Percentiles rank a stretch among this genome's conserved stretches.
Evolutionary conservation across 2,888 invertebrate species (phyloP).

Genomic region (Ephialtes manifestator): DNA sequence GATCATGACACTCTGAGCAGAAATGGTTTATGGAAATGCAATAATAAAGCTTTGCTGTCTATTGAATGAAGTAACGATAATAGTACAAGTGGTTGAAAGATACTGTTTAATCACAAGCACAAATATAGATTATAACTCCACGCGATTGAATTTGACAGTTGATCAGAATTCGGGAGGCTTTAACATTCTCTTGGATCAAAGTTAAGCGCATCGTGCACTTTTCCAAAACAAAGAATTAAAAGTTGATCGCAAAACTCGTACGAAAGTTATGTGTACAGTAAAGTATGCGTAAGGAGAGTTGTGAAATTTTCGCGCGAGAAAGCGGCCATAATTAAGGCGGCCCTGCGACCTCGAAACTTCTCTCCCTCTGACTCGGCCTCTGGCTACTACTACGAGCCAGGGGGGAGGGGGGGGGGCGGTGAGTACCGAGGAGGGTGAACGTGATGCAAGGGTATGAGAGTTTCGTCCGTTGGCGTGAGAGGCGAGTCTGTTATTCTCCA

Average conservation of each 20-base stretch:
- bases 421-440: slow-evolving; percentile 8
- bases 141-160: neutral
- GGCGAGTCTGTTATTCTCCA: slow-evolving; percentile 82
- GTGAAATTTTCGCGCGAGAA: slow-evolving; percentile 30
- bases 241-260: slow-evolving; percentile 51
- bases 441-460: slow-evolving; percentile 43
- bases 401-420: slow-evolving; percentile 3
- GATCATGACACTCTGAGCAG: no score
- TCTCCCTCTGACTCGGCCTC: slow-evolving; percentile 76
- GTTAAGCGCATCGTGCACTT: neutral
- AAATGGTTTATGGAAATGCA: no score
- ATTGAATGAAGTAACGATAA: no score
- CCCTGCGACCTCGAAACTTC: slow-evolving; percentile 82
- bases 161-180: neutral
- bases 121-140: neutral
- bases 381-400: slow-evolving; percentile 76
- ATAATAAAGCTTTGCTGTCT: no score
- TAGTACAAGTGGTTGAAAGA: no score
- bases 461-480: slow-evolving; percentile 73
- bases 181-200: neutral
- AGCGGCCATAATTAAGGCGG: slow-evolving; percentile 80
- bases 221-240: slow-evolving; percentile 42
- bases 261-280: neutral
- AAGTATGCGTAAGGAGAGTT: neutral
- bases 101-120: neutral